These are phyloP conservation scores for Menidia menidia DNA, from an alignment of 2,797 vertebrate species.

Conservation along the genomic window DNA sequence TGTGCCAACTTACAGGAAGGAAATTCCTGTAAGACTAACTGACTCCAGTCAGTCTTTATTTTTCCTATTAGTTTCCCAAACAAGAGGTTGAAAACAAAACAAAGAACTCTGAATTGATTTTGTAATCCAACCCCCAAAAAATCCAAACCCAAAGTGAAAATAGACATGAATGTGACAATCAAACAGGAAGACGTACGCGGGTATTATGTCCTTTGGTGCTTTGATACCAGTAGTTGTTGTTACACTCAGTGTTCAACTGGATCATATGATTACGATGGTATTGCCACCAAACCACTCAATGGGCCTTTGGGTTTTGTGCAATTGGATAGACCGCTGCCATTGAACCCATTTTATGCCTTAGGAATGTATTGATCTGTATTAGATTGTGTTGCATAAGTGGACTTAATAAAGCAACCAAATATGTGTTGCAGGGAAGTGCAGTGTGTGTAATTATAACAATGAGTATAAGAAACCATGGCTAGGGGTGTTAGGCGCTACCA, in stretches of 20 bases:
- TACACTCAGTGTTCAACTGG: background rate
- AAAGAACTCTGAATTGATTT: background rate
- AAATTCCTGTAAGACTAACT: too few species aligned
- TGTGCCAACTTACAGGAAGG: background rate
- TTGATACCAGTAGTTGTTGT: background rate
- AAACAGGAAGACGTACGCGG: background rate
- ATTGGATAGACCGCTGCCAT: background rate
- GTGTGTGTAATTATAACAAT: background rate
- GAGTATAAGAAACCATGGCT: constrained; percentile 1
- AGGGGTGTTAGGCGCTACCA: background rate
- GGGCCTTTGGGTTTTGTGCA: background rate
- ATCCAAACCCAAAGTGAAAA: background rate
- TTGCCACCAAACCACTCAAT: background rate
- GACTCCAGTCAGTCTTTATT: too few species aligned
- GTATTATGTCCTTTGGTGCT: background rate
- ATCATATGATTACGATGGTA: background rate
- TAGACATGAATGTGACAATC: background rate
- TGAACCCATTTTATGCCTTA: background rate
- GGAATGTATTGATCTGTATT: constrained; percentile 1
- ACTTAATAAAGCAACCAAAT: background rate
- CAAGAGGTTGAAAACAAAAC: background rate
- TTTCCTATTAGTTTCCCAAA: background rate
- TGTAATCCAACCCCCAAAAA: background rate
- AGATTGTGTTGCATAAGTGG: background rate
- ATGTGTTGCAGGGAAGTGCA: background rate